These are phyloP conservation scores for Octodonta nipae DNA, from an alignment of 2,888 invertebrate genomes.

Conservation along the genomic window DNA sequence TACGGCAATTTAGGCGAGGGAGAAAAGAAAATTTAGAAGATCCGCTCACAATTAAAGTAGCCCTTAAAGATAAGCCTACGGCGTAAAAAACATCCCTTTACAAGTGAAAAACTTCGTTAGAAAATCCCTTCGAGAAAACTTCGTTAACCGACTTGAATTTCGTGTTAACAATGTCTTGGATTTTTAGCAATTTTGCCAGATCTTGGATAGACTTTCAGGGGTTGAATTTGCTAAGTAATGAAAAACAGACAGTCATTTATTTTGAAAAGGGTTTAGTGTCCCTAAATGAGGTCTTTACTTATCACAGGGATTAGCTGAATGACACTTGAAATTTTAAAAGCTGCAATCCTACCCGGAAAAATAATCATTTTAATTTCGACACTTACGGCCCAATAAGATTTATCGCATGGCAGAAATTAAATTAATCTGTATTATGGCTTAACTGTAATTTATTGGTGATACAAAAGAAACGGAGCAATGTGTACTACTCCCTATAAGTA, in stretches of 20 bases:
- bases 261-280: constrained; percentile 3
- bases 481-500: too few relatives aligned
- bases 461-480: too few relatives aligned
- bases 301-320: too few relatives aligned
- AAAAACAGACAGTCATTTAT: constrained; percentile 14
- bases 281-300: too few relatives aligned
- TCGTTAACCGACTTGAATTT: constrained; percentile 25
- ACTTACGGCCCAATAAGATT: too few relatives aligned
- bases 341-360: too few relatives aligned
- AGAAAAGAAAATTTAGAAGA: constrained; percentile 27
- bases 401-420: too few relatives aligned
- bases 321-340: too few relatives aligned
- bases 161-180: constrained; percentile 30
- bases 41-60: constrained; percentile 34
- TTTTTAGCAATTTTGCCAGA: constrained; percentile 23
- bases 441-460: too few relatives aligned
- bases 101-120: constrained; percentile 33
- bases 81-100: constrained; percentile 35
- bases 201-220: constrained; percentile 25
- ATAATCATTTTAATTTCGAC: too few relatives aligned
- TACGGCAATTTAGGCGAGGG: constrained; percentile 31
- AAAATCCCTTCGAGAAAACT: constrained; percentile 28
- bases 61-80: constrained; percentile 37
- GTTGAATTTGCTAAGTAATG: constrained; percentile 3
- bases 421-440: too few relatives aligned